Base-by-base conservation (phyloP, 1,140 invertebrate genomes). In the Leptestheria dahalacensis region DNA sequence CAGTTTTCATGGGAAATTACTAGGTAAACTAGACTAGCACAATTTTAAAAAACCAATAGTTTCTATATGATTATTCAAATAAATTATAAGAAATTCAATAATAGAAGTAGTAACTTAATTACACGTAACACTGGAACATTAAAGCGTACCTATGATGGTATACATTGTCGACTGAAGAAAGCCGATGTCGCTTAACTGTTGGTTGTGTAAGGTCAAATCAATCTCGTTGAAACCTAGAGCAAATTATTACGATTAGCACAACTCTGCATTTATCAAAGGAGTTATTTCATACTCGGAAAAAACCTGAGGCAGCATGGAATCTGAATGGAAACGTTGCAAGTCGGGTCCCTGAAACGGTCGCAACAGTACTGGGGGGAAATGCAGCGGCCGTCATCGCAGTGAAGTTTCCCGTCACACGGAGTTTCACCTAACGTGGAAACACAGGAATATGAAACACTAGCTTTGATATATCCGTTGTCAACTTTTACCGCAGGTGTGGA, bases 281-380 rank as follows among this genome's bases (percentile, higher is more conserved):
- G 53, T 61, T 52, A 64, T 49, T 15, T 61, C 41, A 41, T 41
- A 41, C 33, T 15, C 15, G 33, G 47, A 21, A 55, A 46, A 29
- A 64, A 23, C 46, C 64, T 62, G 24, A 33, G 58, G 55, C 68
- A 69, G 61, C 71, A 72, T 55, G 65, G 64, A 29, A 70, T 70
- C 29, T 68, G 64, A 50, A 69, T 67, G 21, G 65, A 71, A 9
- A 69, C 68, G 18, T 68, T 73, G 63, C 75, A 77, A 63, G 75
- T 74, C 1, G 65, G 63, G 68, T 74, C 73, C 52, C 65, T 64
- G 54, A 65, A 64, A 51, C 65, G 65, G 69, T 77, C 72, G 65
- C 77, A 78, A 64, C 77, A 79, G 71, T 74, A 75, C 60, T 68
- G 65, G 3, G 65, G 66, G 12, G 75, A 71, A 46, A 79, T 77